Evolutionary conservation across 2,888 invertebrate genomes (phyloP).

Genomic region (Dasysyrphus tricinctus): DNA sequence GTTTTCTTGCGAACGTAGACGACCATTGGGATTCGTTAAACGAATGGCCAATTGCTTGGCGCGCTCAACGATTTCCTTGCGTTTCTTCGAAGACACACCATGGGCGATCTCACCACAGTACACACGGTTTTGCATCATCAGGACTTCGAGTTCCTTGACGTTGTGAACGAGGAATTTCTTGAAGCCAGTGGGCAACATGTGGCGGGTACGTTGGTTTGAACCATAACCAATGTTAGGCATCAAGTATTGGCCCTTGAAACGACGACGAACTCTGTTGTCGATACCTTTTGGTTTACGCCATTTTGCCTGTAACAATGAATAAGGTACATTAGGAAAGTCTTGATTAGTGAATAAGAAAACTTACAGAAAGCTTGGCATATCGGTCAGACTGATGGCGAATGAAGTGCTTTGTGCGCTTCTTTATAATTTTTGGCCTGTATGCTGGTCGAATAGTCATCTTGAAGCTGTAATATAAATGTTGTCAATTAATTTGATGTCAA

Average conservation of each 20-base stretch:
- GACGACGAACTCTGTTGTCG: constrained; percentile 99
- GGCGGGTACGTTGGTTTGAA: constrained; percentile 95
- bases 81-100: constrained; percentile 98
- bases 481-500: constrained; percentile 74
- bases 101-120: constrained; percentile 99
- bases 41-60: constrained; percentile 97
- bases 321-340: constrained; percentile 59
- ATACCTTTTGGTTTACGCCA: constrained; percentile 99
- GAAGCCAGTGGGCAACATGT: constrained; percentile 99
- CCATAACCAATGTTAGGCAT: constrained; percentile 99
- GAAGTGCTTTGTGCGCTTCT: constrained; percentile 99
- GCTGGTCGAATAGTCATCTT: constrained; percentile 96
- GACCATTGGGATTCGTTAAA: constrained; percentile 97
- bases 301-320: constrained; percentile 88
- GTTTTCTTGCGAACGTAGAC: constrained; percentile 98
- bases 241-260: constrained; percentile 99
- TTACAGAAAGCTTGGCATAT: constrained; percentile 96
- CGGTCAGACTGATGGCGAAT: constrained; percentile 99
- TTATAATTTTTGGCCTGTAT: constrained; percentile 94
- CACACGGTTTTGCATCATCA: constrained; percentile 99
- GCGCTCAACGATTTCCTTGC: constrained; percentile 97
- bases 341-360: constrained; percentile 75
- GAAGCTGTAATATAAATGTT: constrained; percentile 80
- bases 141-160: constrained; percentile 96
- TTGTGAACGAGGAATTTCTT: constrained; percentile 97